These are phyloP conservation scores for Lamprologus tigripictilis DNA, from an alignment of 2,113 vertebrate species.

Conservation along the genomic window DNA sequence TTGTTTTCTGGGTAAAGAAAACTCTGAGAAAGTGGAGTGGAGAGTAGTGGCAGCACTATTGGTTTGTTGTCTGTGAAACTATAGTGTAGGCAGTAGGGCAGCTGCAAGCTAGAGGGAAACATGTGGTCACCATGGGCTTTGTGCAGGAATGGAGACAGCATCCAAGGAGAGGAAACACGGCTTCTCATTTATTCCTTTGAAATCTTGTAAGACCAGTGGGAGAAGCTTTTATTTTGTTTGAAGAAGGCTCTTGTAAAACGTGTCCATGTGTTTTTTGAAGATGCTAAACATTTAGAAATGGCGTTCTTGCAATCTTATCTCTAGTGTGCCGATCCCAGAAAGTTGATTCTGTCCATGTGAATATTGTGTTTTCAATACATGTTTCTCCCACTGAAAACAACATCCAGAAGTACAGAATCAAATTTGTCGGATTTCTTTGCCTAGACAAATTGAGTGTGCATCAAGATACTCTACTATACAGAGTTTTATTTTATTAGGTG, in stretches of 20 bases:
- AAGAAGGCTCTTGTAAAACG: background rate
- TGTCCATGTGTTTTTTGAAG: background rate
- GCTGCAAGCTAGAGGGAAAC: background rate
- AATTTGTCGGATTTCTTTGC: background rate
- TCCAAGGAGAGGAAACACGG: conserved; percentile 23
- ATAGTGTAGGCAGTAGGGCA: conserved; percentile 8
- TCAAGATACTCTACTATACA: background rate
- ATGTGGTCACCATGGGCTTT: conserved; percentile 63
- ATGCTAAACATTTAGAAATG: background rate
- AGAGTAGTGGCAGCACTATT: conserved; percentile 7
- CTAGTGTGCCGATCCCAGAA: background rate
- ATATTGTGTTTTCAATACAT: background rate
- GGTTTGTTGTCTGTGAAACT: conserved; percentile 33
- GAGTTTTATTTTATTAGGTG: background rate
- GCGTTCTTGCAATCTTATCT: background rate
- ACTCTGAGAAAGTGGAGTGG: background rate
- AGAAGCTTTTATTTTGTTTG: background rate
- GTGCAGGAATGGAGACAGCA: conserved; percentile 51
- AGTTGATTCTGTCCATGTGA: background rate
- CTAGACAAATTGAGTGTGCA: background rate
- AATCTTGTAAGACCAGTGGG: background rate
- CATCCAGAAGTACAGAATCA: background rate
- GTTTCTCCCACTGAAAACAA: background rate
- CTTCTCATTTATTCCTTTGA: conserved; percentile 27
- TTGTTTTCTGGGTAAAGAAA: background rate